These are phyloP conservation scores for Trachemys scripta DNA, from an alignment of 2,113 vertebrate species.

Conservation along the genomic window DNA sequence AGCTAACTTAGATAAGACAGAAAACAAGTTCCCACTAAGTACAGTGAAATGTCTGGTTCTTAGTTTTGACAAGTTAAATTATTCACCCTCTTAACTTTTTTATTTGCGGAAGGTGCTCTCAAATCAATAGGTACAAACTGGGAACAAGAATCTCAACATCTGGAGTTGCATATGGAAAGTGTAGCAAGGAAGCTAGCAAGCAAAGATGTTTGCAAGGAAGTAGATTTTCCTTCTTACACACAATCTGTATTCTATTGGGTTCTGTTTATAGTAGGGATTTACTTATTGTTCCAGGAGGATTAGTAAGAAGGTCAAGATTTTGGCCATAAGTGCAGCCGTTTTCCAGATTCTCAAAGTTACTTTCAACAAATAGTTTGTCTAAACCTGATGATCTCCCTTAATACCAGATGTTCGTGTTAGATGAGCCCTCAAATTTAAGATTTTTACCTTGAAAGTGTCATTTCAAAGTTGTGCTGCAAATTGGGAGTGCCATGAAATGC, in stretches of 20 bases:
- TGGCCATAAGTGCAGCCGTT: background rate
- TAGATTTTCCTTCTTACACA: background rate
- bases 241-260: background rate
- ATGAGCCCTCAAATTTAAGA: background rate
- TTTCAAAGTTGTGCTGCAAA: background rate
- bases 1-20: background rate
- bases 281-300: background rate
- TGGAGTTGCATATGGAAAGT: background rate
- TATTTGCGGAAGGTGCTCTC: background rate
- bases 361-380: background rate
- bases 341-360: background rate
- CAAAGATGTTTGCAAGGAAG: background rate
- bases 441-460: background rate
- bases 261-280: conserved; percentile 14
- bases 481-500: background rate
- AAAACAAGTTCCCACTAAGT: background rate
- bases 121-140: background rate
- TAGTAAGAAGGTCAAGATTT: background rate
- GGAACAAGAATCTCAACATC: background rate
- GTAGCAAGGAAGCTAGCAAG: background rate
- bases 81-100: background rate
- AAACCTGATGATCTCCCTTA: background rate
- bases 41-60: background rate
- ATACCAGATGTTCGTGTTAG: background rate
- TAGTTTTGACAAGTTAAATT: background rate